Conservation (phyloP, 2,888 invertebrate species). For the Erebia palarica region DNA sequence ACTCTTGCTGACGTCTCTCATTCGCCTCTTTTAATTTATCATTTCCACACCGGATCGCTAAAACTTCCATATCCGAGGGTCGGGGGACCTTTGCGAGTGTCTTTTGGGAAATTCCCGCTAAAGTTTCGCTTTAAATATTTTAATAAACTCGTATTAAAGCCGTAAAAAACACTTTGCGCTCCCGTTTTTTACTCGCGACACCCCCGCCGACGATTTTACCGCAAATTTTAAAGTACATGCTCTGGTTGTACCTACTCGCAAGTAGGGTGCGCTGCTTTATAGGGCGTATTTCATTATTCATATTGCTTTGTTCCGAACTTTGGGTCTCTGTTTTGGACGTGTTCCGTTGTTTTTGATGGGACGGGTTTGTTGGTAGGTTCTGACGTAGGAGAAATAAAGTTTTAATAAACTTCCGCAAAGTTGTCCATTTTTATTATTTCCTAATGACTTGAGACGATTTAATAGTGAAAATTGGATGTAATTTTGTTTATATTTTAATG, state of each 20-base stretch:
- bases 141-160: conserved; percentile 80
- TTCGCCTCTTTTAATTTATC: conserved; percentile 73
- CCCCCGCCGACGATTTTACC: conserved; percentile 57
- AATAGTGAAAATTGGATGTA: too few species aligned
- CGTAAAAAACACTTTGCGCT: conserved; percentile 80
- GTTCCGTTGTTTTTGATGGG: conserved; percentile 68
- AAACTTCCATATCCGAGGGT: conserved; percentile 62
- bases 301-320: conserved; percentile 74
- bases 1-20: conserved; percentile 57
- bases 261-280: conserved; percentile 52
- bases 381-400: neutral
- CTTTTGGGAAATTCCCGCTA: conserved; percentile 78
- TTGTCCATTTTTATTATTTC: neutral
- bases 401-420: neutral
- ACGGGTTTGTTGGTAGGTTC: conserved; percentile 23
- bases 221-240: conserved; percentile 50
- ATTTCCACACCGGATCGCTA: conserved; percentile 62
- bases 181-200: conserved; percentile 68
- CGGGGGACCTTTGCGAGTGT: conserved; percentile 67
- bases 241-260: conserved; percentile 39
- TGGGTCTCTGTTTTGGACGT: conserved; percentile 60
- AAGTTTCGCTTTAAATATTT: conserved; percentile 81
- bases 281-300: conserved; percentile 78
- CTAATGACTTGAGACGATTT: too few species aligned
- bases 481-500: too few species aligned